Conservation (phyloP, 2,888 invertebrate species). For the Poecilobothrus nobilitatus region DNA sequence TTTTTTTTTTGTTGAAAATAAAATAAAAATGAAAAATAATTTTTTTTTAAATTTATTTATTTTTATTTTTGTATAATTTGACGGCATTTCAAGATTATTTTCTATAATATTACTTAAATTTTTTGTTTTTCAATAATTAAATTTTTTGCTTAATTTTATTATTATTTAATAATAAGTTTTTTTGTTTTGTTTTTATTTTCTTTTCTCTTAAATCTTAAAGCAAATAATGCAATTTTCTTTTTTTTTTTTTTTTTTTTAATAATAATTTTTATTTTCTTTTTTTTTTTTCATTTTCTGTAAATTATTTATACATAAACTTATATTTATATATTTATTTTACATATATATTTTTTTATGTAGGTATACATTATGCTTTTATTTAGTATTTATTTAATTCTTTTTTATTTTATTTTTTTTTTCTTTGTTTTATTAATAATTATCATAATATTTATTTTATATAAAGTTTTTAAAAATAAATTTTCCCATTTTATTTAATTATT, state of each 20-base stretch:
- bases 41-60: no score
- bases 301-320: conserved; percentile 14
- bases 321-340: conserved; percentile 12
- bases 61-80: no score
- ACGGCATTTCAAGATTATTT: no score
- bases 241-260: conserved; percentile 17
- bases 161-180: not conserved
- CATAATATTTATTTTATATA: conserved; percentile 10
- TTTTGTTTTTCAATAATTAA: conserved; percentile 21
- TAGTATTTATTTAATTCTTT: conserved; percentile 18
- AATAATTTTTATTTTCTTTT: conserved; percentile 14
- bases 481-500: conserved; percentile 16
- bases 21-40: no score
- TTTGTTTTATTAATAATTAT: conserved; percentile 14
- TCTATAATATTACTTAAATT: not conserved
- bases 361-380: conserved; percentile 16
- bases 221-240: not conserved
- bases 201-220: conserved; percentile 3
- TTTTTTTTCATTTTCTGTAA: conserved; percentile 17
- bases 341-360: conserved; percentile 15
- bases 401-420: conserved; percentile 17
- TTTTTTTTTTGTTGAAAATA: no score
- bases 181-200: not conserved
- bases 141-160: not conserved
- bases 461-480: conserved; percentile 9